Evolutionary conservation across 2,113 vertebrate genomes (phyloP), one percentile per base, ranked within the genome.

Genomic region (Suricata suricatta): DNA sequence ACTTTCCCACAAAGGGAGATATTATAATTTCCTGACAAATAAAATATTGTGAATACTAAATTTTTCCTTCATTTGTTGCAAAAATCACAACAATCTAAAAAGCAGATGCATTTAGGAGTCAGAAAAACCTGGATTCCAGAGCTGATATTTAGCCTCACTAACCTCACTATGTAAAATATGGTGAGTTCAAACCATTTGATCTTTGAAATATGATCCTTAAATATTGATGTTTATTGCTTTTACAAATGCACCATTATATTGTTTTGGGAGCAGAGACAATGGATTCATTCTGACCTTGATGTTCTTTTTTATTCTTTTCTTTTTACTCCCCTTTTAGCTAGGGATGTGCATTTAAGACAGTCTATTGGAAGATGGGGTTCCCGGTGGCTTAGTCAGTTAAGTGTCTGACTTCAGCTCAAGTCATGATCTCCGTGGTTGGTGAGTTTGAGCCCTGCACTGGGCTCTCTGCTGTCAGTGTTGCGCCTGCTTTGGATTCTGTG

Each of bases 11-110:
- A 47, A 95, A 93, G 14, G 7, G 64, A 4, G 38, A 82, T 64
- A 50, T 52, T 85, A 11, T 44, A 87, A 87, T 97, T 90, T 44
- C 33, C 12, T 95, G 35, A 38, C 23, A 95, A 76, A 76, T 81
- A 7, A 90, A 66, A 79, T 84, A 81, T 27, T 89, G 5, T 87
- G 50, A 64, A 50, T 7, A 80, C 7, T 54, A 81, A 72, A 57
- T 27, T 74, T 87, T 33, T 15, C 33, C 2, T 92, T 66, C 31
- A 16, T 57, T 14, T 93, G 27, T 72, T 92, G 84, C 47, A 12
- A 83, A 93, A 91, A 64, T 50, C 35, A 38, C 14, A 87, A 12
- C 35, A 89, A 69, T 71, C 66, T 74, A 54, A 3, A 88, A 93
- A 77, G 12, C 47, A 87, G 93, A 74, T 90, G 74, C 8, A 91